Evolutionary conservation across 1,140 invertebrate genomes (phyloP), one percentile per base, ranked within the genome.

Genomic region (Drosophila athabasca): DNA sequence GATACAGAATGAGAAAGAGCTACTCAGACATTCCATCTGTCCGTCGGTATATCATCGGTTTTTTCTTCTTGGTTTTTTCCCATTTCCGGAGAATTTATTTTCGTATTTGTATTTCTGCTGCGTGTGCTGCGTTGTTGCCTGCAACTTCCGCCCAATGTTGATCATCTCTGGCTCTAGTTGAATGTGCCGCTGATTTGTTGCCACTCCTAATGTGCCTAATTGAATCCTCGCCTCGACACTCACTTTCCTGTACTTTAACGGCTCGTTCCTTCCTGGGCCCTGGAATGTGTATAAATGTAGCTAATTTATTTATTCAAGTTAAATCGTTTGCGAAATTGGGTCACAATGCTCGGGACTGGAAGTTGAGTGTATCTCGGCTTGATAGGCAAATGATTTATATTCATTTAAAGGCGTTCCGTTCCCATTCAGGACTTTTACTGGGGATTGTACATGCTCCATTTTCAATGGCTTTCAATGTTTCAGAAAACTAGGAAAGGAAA

Each of bases 261-360:
- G 43, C 6, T 22, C 13, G 22, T 35, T 39, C 13, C 29, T 9
- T 2, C 8, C 7, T 13, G 4, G 31, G 8, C 3, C 35, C 35
- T 39, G 35, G 8, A 31, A 22, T 52, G 39, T 46, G 44, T 71
- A 66, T 61, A 71, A 71, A 53, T 70, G 65, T 62, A 60, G 39
- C 65, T 68, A 70, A 87, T 81, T 84, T 74, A 58, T 77, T 73
- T 74, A 62, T 76, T 80, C 46, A 77, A 60, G 48, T 67, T 62
- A 74, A 78, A 81, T 77, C 58, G 64, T 59, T 66, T 69, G 46
- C 58, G 50, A 81, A 79, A 77, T 77, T 77, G 73, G 58, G 52
- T 76, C 58, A 67, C 60, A 66, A 51, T 59, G 48, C 26, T 7
- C 3, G 19, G 57, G 9, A 17, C 11, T 44, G 9, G n/a, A 9